Percentiles rank a stretch among this genome's conserved stretches.
Conservation (phyloP, 1,140 invertebrate species). For the Magallana ariakensis region DNA sequence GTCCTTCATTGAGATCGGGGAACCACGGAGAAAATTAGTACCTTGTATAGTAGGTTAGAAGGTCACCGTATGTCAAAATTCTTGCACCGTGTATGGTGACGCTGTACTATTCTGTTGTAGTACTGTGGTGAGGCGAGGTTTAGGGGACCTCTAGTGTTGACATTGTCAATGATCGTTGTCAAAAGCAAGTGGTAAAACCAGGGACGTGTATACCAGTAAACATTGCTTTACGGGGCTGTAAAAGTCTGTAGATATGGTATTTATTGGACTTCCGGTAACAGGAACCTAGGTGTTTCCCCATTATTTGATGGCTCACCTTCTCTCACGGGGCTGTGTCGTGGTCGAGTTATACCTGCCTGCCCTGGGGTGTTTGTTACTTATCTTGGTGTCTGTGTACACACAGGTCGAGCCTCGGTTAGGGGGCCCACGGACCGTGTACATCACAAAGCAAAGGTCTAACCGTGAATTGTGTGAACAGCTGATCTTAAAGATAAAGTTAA, state of each 20-base stretch:
- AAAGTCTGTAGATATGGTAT: neutral
- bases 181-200: too few species aligned
- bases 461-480: too few species aligned
- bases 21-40: neutral
- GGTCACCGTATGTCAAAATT: conserved; percentile 7
- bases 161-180: too few species aligned
- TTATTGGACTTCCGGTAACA: conserved; percentile 8
- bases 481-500: too few species aligned
- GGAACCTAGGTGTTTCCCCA: neutral
- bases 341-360: conserved; percentile 5
- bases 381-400: neutral
- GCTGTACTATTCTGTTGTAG: too few species aligned
- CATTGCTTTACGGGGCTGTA: neutral
- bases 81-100: too few species aligned
- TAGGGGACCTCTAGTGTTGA: too few species aligned
- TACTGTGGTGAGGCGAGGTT: too few species aligned
- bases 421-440: too few species aligned
- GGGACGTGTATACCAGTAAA: too few species aligned
- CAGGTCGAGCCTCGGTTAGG: too few species aligned
- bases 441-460: too few species aligned
- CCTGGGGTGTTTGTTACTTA: neutral
- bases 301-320: neutral
- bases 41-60: neutral
- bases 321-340: neutral
- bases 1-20: neutral